Evolutionary conservation across 2,797 vertebrate species (phyloP).

Genomic region (Enoplosus armatus): DNA sequence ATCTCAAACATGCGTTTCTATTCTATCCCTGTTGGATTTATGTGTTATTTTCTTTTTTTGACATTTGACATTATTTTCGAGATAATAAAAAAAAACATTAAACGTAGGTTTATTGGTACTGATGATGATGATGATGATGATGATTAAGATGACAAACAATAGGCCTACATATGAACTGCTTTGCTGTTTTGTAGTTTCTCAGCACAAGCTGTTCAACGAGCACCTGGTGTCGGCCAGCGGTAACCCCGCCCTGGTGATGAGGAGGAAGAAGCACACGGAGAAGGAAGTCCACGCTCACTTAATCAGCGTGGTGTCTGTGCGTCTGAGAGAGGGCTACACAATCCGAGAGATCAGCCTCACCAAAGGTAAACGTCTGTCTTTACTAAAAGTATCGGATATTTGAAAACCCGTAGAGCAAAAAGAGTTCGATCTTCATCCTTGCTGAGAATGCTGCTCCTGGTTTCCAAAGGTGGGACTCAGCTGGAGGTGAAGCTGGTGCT

Average conservation of each 20-base stretch:
- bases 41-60: not conserved
- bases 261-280: constrained; percentile 97
- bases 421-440: not conserved
- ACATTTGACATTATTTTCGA: not conserved
- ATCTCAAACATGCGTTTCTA: not conserved
- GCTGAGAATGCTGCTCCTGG: not conserved
- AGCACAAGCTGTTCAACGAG: constrained; percentile 98
- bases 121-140: not conserved
- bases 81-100: not conserved
- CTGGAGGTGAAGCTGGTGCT: constrained; percentile 96
- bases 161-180: not conserved
- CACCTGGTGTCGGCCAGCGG: constrained; percentile 96
- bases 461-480: constrained; percentile 89
- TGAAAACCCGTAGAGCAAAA: not conserved
- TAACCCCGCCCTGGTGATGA: constrained; percentile 94
- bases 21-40: not conserved
- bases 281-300: constrained; percentile 96
- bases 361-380: constrained; percentile 87
- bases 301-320: constrained; percentile 94
- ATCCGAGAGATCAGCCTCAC: constrained; percentile 94
- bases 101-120: not conserved
- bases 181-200: constrained; percentile 86
- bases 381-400: not conserved
- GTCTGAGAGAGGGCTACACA: constrained; percentile 96
- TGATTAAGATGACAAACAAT: too few species aligned